Conservation (phyloP, 2,113 vertebrate genomes). For the Bubo bubo region DNA sequence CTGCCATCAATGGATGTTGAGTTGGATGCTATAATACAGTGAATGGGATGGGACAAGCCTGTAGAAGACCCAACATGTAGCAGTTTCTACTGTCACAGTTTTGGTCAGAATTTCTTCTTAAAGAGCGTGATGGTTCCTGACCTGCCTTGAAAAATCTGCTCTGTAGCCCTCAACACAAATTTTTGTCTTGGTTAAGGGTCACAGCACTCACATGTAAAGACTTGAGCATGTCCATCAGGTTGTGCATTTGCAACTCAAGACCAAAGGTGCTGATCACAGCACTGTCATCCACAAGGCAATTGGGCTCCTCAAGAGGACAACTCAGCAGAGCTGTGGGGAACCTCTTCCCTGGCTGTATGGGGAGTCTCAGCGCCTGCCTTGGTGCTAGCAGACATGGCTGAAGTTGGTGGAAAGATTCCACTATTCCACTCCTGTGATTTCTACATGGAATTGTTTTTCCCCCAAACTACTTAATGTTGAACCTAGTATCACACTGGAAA, state of each 20-base stretch:
- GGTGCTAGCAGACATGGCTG: not conserved
- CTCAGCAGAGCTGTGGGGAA: not conserved
- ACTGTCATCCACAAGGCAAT: not conserved
- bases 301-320: not conserved
- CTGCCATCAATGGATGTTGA: not conserved
- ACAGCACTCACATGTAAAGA: not conserved
- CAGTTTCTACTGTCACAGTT: not conserved
- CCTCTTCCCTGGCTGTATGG: rapidly evolving
- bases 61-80: not conserved
- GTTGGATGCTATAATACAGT: not conserved
- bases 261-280: not conserved
- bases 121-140: not conserved
- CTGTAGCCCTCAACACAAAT: not conserved
- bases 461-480: not conserved
- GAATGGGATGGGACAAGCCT: no score
- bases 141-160: not conserved
- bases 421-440: not conserved
- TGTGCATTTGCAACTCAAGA: not conserved
- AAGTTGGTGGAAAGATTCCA: not conserved
- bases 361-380: not conserved
- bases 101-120: not conserved
- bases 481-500: not conserved
- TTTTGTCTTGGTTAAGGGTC: not conserved
- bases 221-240: not conserved
- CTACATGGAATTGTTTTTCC: not conserved